phyloP scores from a whole-genome alignment of 2,113 vertebrate genomes.

The Odobenus rosmarus region DNA sequence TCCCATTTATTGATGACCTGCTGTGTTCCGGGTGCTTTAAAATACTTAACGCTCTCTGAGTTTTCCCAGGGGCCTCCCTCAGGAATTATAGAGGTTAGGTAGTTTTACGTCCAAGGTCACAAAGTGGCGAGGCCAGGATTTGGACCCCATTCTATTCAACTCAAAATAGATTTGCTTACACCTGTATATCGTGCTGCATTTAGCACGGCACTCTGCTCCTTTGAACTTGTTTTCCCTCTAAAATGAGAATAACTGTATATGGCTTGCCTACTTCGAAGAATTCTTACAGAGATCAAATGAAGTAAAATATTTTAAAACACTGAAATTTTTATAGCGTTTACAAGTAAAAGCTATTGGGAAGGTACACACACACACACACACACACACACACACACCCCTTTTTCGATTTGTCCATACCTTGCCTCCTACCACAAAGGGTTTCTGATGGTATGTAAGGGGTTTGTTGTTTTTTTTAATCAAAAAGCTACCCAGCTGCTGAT shows the following conservation, averaged over 20 bases:
- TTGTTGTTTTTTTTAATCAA: conserved; percentile 12
- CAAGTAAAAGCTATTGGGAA: not conserved
- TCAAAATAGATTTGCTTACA: not conserved
- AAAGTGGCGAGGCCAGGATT: not conserved
- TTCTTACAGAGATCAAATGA: not conserved
- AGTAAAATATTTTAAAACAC: conserved; percentile 8
- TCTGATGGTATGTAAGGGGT: not conserved
- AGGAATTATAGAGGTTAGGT: not conserved
- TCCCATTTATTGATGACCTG: not conserved
- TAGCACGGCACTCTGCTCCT: not conserved
- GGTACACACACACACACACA: not conserved
- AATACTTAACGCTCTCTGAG: not conserved
- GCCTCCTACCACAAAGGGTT: not conserved
- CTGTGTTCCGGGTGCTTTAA: not conserved
- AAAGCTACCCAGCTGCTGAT: not conserved
- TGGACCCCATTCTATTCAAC: not conserved
- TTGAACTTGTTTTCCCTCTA: not conserved
- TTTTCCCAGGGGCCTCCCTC: not conserved
- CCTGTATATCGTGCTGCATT: not conserved
- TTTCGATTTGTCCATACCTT: not conserved
- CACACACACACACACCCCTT: not conserved
- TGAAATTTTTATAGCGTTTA: not conserved
- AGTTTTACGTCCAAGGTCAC: not conserved
- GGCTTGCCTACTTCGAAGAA: conserved; percentile 23
- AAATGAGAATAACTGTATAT: not conserved